These are phyloP conservation scores for Limnodromus scolopaceus DNA, from an alignment of 2,797 vertebrate genomes.

Conservation along the genomic window DNA sequence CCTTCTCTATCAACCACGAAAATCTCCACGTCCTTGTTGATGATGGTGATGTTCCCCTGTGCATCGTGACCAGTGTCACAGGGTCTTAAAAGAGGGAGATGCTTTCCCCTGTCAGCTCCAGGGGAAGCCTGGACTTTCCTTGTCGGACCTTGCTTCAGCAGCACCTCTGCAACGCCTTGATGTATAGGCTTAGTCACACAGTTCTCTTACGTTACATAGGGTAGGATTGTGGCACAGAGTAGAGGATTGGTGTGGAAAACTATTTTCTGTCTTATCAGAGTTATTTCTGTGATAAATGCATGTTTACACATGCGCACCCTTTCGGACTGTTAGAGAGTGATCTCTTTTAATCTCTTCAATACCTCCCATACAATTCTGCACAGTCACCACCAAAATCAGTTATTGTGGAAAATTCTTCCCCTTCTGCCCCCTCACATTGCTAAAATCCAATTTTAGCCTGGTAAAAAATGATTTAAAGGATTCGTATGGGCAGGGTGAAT, in stretches of 20 bases:
- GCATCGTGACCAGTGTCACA: background rate
- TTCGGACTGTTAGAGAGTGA: background rate
- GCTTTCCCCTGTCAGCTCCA: accelerated
- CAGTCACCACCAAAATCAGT: background rate
- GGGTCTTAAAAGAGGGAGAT: background rate
- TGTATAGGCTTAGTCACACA: background rate
- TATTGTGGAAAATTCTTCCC: conserved; percentile 31
- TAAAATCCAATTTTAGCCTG: conserved; percentile 27
- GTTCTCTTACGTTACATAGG: background rate
- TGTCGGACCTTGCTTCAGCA: background rate
- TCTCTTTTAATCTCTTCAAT: background rate
- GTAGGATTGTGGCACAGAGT: background rate
- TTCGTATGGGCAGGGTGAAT: background rate
- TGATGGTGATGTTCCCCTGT: background rate
- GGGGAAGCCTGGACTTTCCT: background rate
- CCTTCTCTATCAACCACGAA: background rate
- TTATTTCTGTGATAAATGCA: background rate
- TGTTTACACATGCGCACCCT: background rate
- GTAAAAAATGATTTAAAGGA: background rate
- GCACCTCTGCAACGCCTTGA: background rate
- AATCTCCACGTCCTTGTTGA: background rate
- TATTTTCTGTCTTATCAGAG: background rate
- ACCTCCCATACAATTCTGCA: background rate
- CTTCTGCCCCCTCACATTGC: conserved; percentile 1
- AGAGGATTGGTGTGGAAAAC: background rate